Evolutionary conservation across 1,140 invertebrate genomes (phyloP).

Genomic region (Hermetia illucens): DNA sequence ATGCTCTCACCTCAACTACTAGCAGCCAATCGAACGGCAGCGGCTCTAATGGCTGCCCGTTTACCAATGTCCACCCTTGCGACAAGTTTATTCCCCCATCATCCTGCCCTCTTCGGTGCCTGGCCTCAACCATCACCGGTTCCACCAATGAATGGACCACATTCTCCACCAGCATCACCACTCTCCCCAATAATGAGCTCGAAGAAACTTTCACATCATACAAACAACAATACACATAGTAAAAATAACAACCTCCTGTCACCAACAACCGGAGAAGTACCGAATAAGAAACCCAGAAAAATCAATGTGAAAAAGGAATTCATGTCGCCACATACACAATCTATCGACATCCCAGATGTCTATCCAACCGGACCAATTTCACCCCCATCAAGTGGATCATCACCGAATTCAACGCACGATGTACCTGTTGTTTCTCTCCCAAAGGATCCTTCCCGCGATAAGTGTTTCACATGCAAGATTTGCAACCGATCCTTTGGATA

Average conservation of each 20-base stretch:
- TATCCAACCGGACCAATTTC: slow-evolving; percentile 33
- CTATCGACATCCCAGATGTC: slow-evolving; percentile 17
- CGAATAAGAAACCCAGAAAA: slow-evolving; percentile 25
- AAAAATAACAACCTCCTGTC: slow-evolving; percentile 25
- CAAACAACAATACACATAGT: slow-evolving; percentile 32
- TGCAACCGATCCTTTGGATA: slow-evolving; percentile 83
- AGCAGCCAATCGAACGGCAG: slow-evolving; percentile 37
- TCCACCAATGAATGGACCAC: slow-evolving; percentile 14
- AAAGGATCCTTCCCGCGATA: slow-evolving; percentile 49
- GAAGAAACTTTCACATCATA: slow-evolving; percentile 26
- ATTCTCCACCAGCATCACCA: slow-evolving; percentile 19
- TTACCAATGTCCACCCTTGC: slow-evolving; percentile 25
- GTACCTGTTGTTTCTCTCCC: slow-evolving; percentile 27
- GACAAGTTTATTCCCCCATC: slow-evolving; percentile 31
- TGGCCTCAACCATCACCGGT: slow-evolving; percentile 28
- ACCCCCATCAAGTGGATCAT: slow-evolving; percentile 34
- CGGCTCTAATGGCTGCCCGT: slow-evolving; percentile 28
- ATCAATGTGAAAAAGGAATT: slow-evolving; percentile 29
- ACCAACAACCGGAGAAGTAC: slow-evolving; percentile 14
- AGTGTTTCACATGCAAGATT: slow-evolving; percentile 74
- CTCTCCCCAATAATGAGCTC: slow-evolving; percentile 20
- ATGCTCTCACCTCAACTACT: slow-evolving; percentile 38
- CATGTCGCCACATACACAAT: slow-evolving; percentile 16
- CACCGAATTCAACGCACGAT: slow-evolving; percentile 32
- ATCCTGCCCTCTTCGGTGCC: slow-evolving; percentile 38